Conservation (phyloP, 2,888 invertebrate species). For the Griposia aprilina region DNA sequence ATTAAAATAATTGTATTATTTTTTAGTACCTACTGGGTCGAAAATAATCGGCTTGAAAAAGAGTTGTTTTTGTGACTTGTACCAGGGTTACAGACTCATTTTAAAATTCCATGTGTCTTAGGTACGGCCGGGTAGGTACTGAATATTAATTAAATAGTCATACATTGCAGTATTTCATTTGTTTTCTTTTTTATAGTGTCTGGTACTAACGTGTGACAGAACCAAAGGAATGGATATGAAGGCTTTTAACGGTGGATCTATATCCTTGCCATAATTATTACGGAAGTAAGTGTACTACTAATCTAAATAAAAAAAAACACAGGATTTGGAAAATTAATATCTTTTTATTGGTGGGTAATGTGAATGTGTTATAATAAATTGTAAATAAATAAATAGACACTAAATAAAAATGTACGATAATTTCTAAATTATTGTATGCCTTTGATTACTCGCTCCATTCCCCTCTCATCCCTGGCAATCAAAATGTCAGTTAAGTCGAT, state of each 20-base stretch:
- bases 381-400: slow-evolving; percentile 42
- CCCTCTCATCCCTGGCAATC: neutral
- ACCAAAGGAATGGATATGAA: neutral
- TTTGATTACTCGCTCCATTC: neutral
- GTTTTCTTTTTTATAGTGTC: slow-evolving; percentile 34
- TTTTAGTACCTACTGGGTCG: neutral
- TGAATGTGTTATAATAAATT: slow-evolving; percentile 6
- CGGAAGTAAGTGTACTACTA: neutral
- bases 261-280: slow-evolving; percentile 1
- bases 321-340: neutral
- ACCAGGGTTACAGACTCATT: neutral
- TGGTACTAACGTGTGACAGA: slow-evolving; percentile 30
- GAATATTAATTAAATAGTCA: neutral
- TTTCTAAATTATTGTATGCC: neutral
- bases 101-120: neutral
- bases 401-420: neutral
- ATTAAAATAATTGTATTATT: neutral
- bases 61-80: neutral
- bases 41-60: neutral
- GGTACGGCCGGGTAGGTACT: neutral
- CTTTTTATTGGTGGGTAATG: neutral
- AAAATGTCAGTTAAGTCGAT: neutral
- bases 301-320: neutral
- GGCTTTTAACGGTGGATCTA: neutral
- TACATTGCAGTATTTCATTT: neutral